These are phyloP conservation scores for Atta colombica DNA, from an alignment of 1,140 invertebrate genomes.

Conservation along the genomic window DNA sequence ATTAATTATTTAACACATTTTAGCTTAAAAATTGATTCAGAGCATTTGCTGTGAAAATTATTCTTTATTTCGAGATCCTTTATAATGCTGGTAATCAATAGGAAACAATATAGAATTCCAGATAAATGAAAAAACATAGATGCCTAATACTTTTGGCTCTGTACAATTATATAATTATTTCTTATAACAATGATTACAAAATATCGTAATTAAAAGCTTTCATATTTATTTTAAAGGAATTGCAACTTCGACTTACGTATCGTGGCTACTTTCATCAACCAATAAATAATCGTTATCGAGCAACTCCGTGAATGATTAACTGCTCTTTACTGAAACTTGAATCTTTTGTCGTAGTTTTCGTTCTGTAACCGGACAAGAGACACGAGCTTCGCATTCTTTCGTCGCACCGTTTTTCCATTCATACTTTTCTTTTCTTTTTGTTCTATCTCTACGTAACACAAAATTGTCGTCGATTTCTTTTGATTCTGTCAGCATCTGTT, in stretches of 20 bases:
- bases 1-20: no score
- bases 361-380: slow-evolving; percentile 69
- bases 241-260: not conserved
- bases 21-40: no score
- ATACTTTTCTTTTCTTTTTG: slow-evolving; percentile 58
- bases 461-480: slow-evolving; percentile 43
- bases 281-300: slow-evolving; percentile 55
- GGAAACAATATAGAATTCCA: no score
- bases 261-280: not conserved
- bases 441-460: slow-evolving; percentile 51
- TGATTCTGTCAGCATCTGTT: slow-evolving; percentile 40
- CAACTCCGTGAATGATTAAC: slow-evolving; percentile 49
- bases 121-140: no score
- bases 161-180: not conserved
- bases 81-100: no score
- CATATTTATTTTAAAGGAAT: not conserved
- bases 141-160: no score
- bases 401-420: slow-evolving; percentile 72
- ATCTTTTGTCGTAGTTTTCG: slow-evolving; percentile 21
- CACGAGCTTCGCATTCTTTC: slow-evolving; percentile 82
- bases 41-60: no score
- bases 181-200: not conserved
- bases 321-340: slow-evolving; percentile 55
- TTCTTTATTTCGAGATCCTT: no score
- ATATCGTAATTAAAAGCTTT: not conserved